These are phyloP conservation scores for Cinara cedri DNA, from an alignment of 2,888 invertebrate species.

Conservation along the genomic window DNA sequence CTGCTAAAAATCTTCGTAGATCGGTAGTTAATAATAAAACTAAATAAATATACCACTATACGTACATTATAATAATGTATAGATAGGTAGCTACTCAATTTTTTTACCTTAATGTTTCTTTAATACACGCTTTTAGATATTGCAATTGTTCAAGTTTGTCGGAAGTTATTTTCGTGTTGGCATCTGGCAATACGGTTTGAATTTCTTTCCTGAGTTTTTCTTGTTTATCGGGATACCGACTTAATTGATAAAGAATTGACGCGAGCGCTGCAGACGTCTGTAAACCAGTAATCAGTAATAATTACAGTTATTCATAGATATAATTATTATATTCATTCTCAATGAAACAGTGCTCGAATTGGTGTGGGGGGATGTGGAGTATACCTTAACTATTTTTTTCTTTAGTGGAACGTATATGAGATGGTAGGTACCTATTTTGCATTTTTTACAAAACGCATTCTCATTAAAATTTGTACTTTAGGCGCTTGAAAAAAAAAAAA, in stretches of 20 bases:
- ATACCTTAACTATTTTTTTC: too few species aligned
- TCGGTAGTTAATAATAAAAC: not conserved
- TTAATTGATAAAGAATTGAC: conserved; percentile 75
- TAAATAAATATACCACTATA: not conserved
- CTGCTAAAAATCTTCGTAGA: too few species aligned
- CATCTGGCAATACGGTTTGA: conserved; percentile 64
- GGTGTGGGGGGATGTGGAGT: too few species aligned
- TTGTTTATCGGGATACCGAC: conserved; percentile 72
- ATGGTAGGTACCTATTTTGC: too few species aligned
- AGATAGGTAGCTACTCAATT: not conserved
- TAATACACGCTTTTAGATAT: conserved; percentile 75
- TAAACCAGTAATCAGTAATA: conserved; percentile 57
- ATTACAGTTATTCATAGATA: not conserved
- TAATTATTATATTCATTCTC: too few species aligned
- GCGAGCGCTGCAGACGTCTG: conserved; percentile 80
- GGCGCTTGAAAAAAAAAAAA: too few species aligned
- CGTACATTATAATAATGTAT: not conserved
- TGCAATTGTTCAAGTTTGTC: conserved; percentile 70
- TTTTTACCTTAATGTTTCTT: conserved; percentile 74
- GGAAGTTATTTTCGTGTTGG: conserved; percentile 65
- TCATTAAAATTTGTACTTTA: too few species aligned
- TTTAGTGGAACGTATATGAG: too few species aligned
- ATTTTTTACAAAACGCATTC: too few species aligned
- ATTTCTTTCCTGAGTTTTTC: conserved; percentile 70
- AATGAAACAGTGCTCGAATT: too few species aligned